These are phyloP conservation scores for Ahaetulla prasina DNA, from an alignment of 2,113 vertebrate genomes.

Conservation along the genomic window DNA sequence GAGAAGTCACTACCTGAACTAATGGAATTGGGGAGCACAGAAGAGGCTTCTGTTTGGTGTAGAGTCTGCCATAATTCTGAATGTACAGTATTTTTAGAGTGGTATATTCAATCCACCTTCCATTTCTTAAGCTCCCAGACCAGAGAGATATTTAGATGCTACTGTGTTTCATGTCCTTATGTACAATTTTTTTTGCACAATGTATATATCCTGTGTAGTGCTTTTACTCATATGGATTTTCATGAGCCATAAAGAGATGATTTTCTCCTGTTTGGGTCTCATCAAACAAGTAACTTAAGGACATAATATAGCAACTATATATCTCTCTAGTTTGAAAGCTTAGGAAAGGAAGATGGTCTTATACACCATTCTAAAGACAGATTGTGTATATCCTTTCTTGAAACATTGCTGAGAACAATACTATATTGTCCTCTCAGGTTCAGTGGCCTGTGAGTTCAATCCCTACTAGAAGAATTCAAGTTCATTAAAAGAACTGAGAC, in stretches of 20 bases:
- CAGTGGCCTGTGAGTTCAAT: background rate
- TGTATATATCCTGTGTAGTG: background rate
- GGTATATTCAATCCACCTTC: background rate
- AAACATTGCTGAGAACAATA: background rate
- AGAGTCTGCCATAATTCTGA: background rate
- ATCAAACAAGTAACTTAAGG: background rate
- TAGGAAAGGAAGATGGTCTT: background rate
- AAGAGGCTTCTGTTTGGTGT: background rate
- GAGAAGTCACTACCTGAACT: background rate
- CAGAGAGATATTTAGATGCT: background rate
- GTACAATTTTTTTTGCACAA: too few relatives aligned
- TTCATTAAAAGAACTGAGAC: background rate
- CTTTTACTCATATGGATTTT: background rate
- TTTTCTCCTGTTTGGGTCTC: background rate
- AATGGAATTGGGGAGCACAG: background rate
- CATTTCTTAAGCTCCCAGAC: background rate
- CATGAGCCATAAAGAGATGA: background rate
- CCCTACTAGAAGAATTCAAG: background rate
- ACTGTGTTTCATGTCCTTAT: too few relatives aligned
- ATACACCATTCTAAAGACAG: background rate
- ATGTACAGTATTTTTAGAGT: background rate
- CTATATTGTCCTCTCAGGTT: background rate
- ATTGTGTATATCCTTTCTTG: background rate
- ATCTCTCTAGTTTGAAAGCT: background rate
- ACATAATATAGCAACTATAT: background rate